Conservation (phyloP, 2,113 vertebrate species). For the Clarias macrocephalus region DNA sequence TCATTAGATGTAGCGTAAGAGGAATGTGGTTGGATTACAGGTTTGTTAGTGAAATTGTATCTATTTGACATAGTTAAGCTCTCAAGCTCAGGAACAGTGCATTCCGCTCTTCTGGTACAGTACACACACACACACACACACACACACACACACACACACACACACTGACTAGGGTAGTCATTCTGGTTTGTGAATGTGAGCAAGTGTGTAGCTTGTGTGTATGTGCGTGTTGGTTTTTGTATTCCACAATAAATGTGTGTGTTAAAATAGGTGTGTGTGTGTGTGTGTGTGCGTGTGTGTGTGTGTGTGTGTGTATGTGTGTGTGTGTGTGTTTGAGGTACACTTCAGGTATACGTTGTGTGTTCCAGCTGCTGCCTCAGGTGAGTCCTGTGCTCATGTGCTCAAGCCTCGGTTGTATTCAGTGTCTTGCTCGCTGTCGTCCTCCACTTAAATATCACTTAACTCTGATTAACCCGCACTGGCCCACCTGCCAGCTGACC, state of each 20-base stretch:
- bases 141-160: slow-evolving; percentile 18
- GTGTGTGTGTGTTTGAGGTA: slow-evolving; percentile 16
- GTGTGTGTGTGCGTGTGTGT: slow-evolving; percentile 8
- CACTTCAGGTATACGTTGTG: background rate
- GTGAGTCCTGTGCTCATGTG: slow-evolving; percentile 62
- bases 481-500: slow-evolving; percentile 80
- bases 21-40: slow-evolving; percentile 24
- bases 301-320: background rate
- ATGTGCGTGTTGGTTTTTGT: background rate
- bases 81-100: slow-evolving; percentile 3
- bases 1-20: background rate
- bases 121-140: background rate
- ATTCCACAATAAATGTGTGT: background rate
- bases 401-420: slow-evolving; percentile 66
- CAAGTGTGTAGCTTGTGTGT: background rate
- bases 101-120: background rate
- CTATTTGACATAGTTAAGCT: slow-evolving; percentile 27
- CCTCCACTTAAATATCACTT: slow-evolving; percentile 75
- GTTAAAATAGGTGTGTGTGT: background rate
- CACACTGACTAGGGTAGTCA: slow-evolving; percentile 3
- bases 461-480: slow-evolving; percentile 77
- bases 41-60: slow-evolving; percentile 28
- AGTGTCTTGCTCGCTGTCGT: slow-evolving; percentile 66
- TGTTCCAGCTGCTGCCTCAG: slow-evolving; percentile 54
- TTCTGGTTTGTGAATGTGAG: slow-evolving; percentile 9